Conservation (phyloP, 92 coral and sea anemone species). For the Phenganax marumi region DNA sequence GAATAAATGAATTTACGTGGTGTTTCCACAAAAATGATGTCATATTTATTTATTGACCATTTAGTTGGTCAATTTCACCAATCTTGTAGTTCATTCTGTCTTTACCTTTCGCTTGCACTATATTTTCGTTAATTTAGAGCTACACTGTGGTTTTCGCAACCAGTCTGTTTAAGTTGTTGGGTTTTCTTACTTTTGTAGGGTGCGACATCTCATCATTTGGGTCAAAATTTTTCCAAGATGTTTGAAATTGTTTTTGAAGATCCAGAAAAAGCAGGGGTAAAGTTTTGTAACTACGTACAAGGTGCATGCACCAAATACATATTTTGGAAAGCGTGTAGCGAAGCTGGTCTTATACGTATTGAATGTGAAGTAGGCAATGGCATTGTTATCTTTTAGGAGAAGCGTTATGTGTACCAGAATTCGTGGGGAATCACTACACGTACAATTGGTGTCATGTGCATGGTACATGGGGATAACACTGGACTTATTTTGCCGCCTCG, state of each 20-base stretch:
- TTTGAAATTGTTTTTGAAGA: conserved; percentile 95
- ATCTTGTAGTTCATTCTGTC: too few relatives aligned
- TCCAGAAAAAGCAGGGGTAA: conserved; percentile 74
- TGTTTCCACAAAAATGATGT: too few relatives aligned
- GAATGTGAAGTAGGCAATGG: too few relatives aligned
- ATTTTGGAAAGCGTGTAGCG: too few relatives aligned
- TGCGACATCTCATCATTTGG: conserved; percentile 93
- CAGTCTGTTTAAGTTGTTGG: neutral
- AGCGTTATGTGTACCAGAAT: conserved; percentile 83
- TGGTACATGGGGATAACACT: conserved; percentile 93
- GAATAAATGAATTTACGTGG: too few relatives aligned
- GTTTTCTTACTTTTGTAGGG: conserved; percentile 56
- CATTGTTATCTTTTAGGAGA: conserved; percentile 55
- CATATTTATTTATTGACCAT: too few relatives aligned
- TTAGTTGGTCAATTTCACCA: too few relatives aligned
- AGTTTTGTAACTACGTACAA: neutral
- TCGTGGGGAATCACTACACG: conserved; percentile 98
- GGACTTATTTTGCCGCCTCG: conserved; percentile 93
- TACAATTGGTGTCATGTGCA: conserved; percentile 88
- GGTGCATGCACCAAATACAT: too few relatives aligned
- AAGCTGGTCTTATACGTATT: too few relatives aligned
- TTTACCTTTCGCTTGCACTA: too few relatives aligned
- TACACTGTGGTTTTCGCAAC: neutral
- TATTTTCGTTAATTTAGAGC: too few relatives aligned
- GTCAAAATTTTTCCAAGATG: conserved; percentile 98